Evolutionary conservation across 1,140 invertebrate genomes (phyloP), one percentile per base, ranked within the genome.

Genomic region (Cherax destructor): DNA sequence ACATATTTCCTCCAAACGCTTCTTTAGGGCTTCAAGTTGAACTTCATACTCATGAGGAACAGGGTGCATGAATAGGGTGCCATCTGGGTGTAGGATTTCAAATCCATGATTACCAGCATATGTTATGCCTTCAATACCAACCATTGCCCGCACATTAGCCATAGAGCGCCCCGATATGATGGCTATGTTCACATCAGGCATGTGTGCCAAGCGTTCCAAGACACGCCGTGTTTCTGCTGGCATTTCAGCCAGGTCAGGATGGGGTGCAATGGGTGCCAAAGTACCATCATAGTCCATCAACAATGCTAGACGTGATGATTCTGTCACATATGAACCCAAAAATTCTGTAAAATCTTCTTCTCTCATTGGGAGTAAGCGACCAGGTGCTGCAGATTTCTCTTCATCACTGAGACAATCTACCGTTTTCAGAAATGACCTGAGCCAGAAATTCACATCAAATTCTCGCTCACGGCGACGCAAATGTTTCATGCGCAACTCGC

Each of bases 241-340:
- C 47, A 98, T 95, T 9, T 96, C 96, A 49, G 98, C 98, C 61
- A 98, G 95, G 94, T 98, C 97, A 0, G 97, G 98, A 95, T 98
- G 97, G 0, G 97, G 97, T 0, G 97, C 97, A 93, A 98, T 97
- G 0, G 97, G 97, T 1, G 97, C 97, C 89, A 98, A 94, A 0
- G 98, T 98, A 30, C 98, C 98, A 94, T 98, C 98, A 94, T 98
- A 98, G 95, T 98, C 98, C 92, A 98, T 94, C 3, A 98, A 95
- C 4, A 98, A 95, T 0, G 97, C 97, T 93, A 98, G 94, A 94
- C 98, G 98, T 93, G 97, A 96, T 49, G 97, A 97, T 91, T 97
- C 96, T 86, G 97, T 97, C 93, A 98, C 97, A 94, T 98, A 98
- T 94, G 97, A 97, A 94, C 93, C 92, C 69, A 94, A 92, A 80